Evolutionary conservation across 2,888 invertebrate species (phyloP).

Genomic region (Aethes cnicana): DNA sequence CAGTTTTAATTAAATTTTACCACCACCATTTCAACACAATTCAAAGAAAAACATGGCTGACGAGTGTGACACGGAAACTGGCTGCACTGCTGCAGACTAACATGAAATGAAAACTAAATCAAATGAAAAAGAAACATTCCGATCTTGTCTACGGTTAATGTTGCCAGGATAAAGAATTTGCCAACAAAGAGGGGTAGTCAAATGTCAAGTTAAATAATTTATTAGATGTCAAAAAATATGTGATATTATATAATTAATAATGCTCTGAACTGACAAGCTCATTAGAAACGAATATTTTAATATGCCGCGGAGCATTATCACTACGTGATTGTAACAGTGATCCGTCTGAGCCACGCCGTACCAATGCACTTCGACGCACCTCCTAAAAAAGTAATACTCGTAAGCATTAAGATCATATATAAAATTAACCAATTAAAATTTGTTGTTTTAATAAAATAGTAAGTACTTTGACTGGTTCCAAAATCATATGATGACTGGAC

Average conservation of each 20-base stretch:
- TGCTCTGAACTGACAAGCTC: constrained; percentile 40
- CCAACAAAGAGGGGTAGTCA: constrained; percentile 9
- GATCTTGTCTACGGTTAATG: constrained; percentile 44
- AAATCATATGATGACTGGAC: constrained; percentile 69
- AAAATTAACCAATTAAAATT: too few species aligned
- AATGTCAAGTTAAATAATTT: neutral
- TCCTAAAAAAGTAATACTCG: too few species aligned
- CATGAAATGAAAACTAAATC: constrained; percentile 34
- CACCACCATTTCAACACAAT: constrained; percentile 76
- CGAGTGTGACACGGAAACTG: constrained; percentile 45
- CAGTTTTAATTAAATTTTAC: constrained; percentile 60
- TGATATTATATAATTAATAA: constrained; percentile 2
- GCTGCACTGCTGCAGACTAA: constrained; percentile 31
- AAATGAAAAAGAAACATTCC: constrained; percentile 26
- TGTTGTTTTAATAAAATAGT: too few species aligned
- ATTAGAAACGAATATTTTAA: constrained; percentile 70
- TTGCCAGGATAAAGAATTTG: constrained; percentile 29
- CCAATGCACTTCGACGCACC: constrained; percentile 62
- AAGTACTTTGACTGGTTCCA: constrained; percentile 68
- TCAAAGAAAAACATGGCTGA: constrained; percentile 78
- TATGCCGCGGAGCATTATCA: constrained; percentile 57
- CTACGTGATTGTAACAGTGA: constrained; percentile 62
- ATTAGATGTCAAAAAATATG: neutral
- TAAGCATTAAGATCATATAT: too few species aligned
- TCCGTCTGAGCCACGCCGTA: constrained; percentile 73